Conservation (phyloP, 2,888 invertebrate genomes). For the Pocota personata region DNA sequence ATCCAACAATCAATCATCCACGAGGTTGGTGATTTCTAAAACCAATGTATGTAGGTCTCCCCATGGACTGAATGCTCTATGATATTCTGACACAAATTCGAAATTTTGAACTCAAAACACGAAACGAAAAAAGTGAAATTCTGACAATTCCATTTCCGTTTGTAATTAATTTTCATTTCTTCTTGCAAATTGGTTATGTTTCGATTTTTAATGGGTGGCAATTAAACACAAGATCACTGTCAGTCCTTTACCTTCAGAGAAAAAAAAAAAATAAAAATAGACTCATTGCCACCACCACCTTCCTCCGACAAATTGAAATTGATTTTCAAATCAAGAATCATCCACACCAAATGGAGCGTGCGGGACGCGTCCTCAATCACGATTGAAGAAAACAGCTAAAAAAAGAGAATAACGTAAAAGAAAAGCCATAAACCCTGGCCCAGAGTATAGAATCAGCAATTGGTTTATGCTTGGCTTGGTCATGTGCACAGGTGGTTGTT, state of each 20-base stretch:
- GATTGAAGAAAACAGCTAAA: conserved; percentile 23
- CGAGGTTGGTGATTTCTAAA: neutral
- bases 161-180: conserved; percentile 7
- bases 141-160: conserved; percentile 44
- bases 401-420: conserved; percentile 17
- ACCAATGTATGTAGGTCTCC: neutral
- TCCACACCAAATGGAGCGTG: conserved; percentile 67
- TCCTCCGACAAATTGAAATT: conserved; percentile 47
- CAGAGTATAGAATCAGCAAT: conserved; percentile 29
- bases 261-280: too few relatives aligned
- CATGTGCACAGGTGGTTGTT: conserved; percentile 41
- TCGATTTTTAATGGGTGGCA: neutral
- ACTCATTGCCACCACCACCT: neutral
- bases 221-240: conserved; percentile 20
- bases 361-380: conserved; percentile 66
- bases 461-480: conserved; percentile 50
- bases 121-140: conserved; percentile 25
- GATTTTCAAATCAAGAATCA: conserved; percentile 61
- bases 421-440: conserved; percentile 26
- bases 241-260: neutral
- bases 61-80: neutral
- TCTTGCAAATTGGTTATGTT: neutral
- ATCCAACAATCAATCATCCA: conserved; percentile 13
- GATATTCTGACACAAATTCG: neutral
- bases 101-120: neutral